Percentiles rank a stretch among this genome's conserved stretches.
phyloP scores from a whole-genome alignment of 1,140 invertebrate species.

The Rhizoglyphus robini region DNA sequence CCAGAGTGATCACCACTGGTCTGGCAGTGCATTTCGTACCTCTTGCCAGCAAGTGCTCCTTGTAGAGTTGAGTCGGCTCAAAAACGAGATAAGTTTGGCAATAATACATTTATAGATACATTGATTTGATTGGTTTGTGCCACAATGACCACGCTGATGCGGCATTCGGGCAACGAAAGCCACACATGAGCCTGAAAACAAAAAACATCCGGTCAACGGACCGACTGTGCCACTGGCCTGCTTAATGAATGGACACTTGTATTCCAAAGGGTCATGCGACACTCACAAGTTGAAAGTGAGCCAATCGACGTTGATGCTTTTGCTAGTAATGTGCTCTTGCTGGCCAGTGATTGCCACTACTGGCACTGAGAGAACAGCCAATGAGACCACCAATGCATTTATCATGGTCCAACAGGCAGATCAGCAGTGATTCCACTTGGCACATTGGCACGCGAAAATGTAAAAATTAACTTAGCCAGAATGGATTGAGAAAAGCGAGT shows the following conservation, averaged over 20 bases:
- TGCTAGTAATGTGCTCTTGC: not conserved
- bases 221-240: not conserved
- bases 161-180: not conserved
- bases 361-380: not conserved
- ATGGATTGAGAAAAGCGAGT: not conserved
- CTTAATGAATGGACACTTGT: constrained; percentile 3
- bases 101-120: not conserved
- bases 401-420: constrained; percentile 8
- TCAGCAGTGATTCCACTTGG: not conserved
- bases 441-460: not conserved
- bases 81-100: not conserved
- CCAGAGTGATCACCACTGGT: no score
- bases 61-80: no score
- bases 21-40: no score
- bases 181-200: not conserved
- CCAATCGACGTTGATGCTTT: not conserved
- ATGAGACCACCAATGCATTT: constrained; percentile 10
- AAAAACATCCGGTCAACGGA: not conserved
- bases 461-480: not conserved
- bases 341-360: not conserved
- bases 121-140: constrained; percentile 8
- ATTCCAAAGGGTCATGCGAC: constrained; percentile 5
- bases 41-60: no score
- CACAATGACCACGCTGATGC: constrained; percentile 2
- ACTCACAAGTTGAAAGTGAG: not conserved